Conservation (phyloP, 2,797 vertebrate species). For the Microctenopoma lineatum region DNA sequence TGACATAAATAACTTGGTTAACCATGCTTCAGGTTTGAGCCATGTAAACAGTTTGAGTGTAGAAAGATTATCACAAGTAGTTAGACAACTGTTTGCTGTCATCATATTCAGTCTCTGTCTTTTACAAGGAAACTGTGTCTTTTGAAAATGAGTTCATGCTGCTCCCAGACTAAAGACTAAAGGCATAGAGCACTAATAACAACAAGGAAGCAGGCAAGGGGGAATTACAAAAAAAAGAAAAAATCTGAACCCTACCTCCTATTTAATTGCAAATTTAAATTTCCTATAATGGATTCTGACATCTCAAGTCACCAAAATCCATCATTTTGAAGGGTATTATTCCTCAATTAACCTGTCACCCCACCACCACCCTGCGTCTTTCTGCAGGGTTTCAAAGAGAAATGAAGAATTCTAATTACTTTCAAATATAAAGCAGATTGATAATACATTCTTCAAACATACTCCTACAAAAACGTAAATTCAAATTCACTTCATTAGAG, state of each 20-base stretch:
- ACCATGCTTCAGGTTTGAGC: slow-evolving; percentile 54
- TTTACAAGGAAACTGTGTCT: slow-evolving; percentile 38
- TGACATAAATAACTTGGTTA: slow-evolving; percentile 48
- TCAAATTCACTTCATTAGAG: slow-evolving; percentile 23
- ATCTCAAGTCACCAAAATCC: slow-evolving; percentile 90
- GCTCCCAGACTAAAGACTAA: slow-evolving; percentile 18
- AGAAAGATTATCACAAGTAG: slow-evolving; percentile 40
- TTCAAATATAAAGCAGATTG: slow-evolving; percentile 85
- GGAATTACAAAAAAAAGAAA: slow-evolving; percentile 83
- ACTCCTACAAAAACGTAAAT: slow-evolving; percentile 17
- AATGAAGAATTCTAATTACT: slow-evolving; percentile 88
- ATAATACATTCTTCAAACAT: slow-evolving; percentile 71
- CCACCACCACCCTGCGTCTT: slow-evolving; percentile 74
- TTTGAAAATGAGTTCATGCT: slow-evolving; percentile 19
- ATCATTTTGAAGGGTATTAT: slow-evolving; percentile 89
- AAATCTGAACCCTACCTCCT: slow-evolving; percentile 79
- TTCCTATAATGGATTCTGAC: slow-evolving; percentile 87
- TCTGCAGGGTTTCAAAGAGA: slow-evolving; percentile 80
- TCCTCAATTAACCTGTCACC: slow-evolving; percentile 90
- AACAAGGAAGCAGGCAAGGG: slow-evolving; percentile 68
- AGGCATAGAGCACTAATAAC: slow-evolving; percentile 80
- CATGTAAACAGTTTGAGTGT: slow-evolving; percentile 65
- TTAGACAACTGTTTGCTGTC: slow-evolving; percentile 50
- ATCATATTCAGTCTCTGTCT: slow-evolving; percentile 37
- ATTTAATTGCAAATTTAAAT: slow-evolving; percentile 89